Base-by-base conservation (phyloP, 2,113 vertebrate genomes). In the Pelobates fuscus region DNA sequence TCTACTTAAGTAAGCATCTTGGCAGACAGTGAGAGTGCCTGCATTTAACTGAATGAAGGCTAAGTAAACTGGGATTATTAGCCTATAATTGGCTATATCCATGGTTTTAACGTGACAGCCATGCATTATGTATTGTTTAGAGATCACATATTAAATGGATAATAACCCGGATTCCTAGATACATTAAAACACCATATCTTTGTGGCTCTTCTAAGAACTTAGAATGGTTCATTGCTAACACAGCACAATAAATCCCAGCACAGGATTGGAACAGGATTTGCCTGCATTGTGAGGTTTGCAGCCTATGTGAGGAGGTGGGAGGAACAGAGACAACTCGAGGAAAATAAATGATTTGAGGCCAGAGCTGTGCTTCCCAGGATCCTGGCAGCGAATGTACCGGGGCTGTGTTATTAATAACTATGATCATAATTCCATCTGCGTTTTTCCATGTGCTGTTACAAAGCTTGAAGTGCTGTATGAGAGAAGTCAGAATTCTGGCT, bases 321-420 rank as follows among this genome's bases (percentile, higher is more conserved):
- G 72, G 73, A 67, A 67, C 21, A 32, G 55, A 68, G 72, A 67
- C 37, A 68, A 77, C 57, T 61, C 21, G 41, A 77, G 73, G 73
- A 77, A 77, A 77, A 77, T 77, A 64, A 68, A 77, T 77, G 73
- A 67, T 77, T 77, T 77, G 73, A 77, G 57, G 64, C 73, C 73
- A 77, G 57, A 52, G 65, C 55, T 52, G 54, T 67, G 73, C 73
- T 77, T 77, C 65, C 57, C 64, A 77, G 64, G 73, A 54, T 76
- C 59, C 73, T 77, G 73, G 73, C 73, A 77, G 27, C 60, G 65
- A 68, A 68, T 23, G 52, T 23, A 26, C 73, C 8, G 43, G 62
- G 57, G 73, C 73, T 77, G 64, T 67, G 73, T 68, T 77, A 77
- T 68, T 77, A 77, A 68, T 77, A 77, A 77, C 73, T 52, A 26